Evolutionary conservation across 2,888 invertebrate genomes (phyloP), one percentile per base, ranked within the genome.

Genomic region (Marronus borbonicus): DNA sequence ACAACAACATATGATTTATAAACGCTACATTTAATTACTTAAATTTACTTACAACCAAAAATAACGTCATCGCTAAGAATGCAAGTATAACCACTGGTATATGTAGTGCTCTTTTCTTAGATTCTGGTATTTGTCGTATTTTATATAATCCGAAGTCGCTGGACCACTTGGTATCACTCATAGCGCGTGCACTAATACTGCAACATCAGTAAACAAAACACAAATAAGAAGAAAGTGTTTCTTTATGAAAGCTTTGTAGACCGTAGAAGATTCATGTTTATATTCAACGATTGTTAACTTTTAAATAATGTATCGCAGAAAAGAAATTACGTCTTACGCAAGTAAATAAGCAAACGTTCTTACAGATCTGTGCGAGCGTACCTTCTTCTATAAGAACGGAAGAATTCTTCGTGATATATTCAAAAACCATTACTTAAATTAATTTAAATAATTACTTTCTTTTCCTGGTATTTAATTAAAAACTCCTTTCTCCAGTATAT

Each of bases 121-220:
- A 31, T 62, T 81, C 72, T 58, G 55, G 58, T 17, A 39, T 81
- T 80, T 78, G 66, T 80, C 78, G 66, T 76, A 83, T 81, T 79
- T 82, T 84, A 78, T 83, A 83, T 28, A 85, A 80, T 62, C 84
- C 84, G 76, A 85, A 85, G 80, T 85, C 84, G 7, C 83, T 80
- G n/a, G 81, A 82, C 79, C 82, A 83, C 81, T 81, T 81, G 24
- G 36, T 65, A 60, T 17, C 52, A 12, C 55, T 60, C 65, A 65
- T 75, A 69, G 66, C 60, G 58, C 49, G 44, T 52, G 17, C 64
- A 76, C 31, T 36, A 52, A 52, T 28, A 65, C 75, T 76, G 31
- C 31, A 36, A 5, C 31, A 64, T 31, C 31, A 49, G 64, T 44
- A 24, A 49, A 64, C 52, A 36, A 49, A 62, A 49, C 49, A 49